A percentile compares a stretch with the other conserved stretches of the same genome.
Evolutionary conservation across 2,888 invertebrate species (phyloP).

Genomic region (Leptura quadrifasciata): DNA sequence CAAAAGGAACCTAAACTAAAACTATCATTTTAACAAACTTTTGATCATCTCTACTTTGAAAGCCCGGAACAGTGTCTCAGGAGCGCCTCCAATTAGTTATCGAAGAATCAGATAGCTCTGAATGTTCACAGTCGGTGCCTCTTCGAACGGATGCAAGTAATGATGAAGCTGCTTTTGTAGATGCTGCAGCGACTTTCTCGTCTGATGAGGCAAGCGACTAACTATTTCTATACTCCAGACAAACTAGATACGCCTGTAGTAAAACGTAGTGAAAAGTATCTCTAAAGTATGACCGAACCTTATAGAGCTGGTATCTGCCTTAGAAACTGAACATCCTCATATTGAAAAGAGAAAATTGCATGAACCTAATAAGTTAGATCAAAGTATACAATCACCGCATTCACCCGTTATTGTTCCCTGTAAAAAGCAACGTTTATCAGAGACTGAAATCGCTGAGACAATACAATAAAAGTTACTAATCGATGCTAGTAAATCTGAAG

Average conservation of each 20-base stretch:
- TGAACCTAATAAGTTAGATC: background rate
- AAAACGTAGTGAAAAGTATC: slow-evolving; percentile 24
- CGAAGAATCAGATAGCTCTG: slow-evolving; percentile 13
- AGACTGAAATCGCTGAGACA: slow-evolving; percentile 11
- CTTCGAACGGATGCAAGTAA: slow-evolving; percentile 21
- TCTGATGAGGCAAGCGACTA: background rate
- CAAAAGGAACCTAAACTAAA: slow-evolving; percentile 25
- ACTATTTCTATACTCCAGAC: slow-evolving; percentile 25
- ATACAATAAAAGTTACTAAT: background rate
- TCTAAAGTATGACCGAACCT: slow-evolving; percentile 1
- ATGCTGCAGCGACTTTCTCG: slow-evolving; percentile 16
- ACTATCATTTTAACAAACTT: slow-evolving; percentile 15
- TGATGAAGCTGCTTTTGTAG: slow-evolving; percentile 28
- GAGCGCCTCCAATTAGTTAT: slow-evolving; percentile 5
- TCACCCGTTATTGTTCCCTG: background rate
- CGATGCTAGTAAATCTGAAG: background rate
- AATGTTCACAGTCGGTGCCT: background rate
- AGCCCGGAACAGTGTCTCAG: background rate
- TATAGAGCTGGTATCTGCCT: slow-evolving; percentile 22
- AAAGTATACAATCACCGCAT: background rate
- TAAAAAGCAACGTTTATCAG: slow-evolving; percentile 2
- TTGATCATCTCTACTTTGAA: slow-evolving; percentile 26
- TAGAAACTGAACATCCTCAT: background rate
- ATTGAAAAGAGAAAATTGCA: slow-evolving; percentile 3
- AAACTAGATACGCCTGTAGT: too few relatives aligned